phyloP scores from a whole-genome alignment of 2,113 vertebrate species.

The Dryoscopus gambensis region DNA sequence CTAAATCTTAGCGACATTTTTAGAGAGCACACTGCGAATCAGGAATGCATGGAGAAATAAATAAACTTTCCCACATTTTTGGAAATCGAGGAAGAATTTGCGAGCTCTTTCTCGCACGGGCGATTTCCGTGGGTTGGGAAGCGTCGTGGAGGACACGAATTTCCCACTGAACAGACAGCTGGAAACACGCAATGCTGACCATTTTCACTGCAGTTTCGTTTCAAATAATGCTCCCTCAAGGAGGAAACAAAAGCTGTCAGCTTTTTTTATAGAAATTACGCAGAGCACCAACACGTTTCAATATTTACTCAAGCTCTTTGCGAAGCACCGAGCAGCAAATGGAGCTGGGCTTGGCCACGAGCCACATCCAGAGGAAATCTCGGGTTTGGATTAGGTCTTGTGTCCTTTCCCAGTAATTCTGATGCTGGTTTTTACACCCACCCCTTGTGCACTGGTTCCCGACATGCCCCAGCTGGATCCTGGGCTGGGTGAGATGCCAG shows the following conservation, averaged over 20 bases:
- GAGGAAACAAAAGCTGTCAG: background rate
- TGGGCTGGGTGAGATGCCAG: background rate
- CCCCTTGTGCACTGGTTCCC: accelerated
- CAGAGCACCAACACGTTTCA: background rate
- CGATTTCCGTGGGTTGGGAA: background rate
- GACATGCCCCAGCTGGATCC: background rate
- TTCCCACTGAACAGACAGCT: background rate
- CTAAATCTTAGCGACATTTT: slow-evolving; percentile 71
- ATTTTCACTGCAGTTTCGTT: background rate
- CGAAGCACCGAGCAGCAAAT: background rate
- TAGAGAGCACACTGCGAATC: slow-evolving; percentile 83
- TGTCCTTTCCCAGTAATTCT: background rate
- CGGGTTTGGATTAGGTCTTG: background rate
- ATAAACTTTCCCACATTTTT: slow-evolving; percentile 94
- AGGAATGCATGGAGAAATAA: slow-evolving; percentile 97
- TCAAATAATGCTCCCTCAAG: background rate
- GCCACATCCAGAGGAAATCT: background rate
- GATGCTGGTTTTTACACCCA: background rate
- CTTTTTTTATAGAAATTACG: background rate
- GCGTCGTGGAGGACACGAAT: background rate
- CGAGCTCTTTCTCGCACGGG: slow-evolving; percentile 75
- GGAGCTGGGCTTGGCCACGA: background rate
- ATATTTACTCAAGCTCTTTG: slow-evolving; percentile 17
- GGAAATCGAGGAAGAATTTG: slow-evolving; percentile 76
- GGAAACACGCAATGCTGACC: background rate